Percentiles rank a stretch among this genome's conserved stretches.
These are phyloP conservation scores for Vannuccia rotundouncinata DNA, from an alignment of 2,888 invertebrate species.

Conservation along the genomic window DNA sequence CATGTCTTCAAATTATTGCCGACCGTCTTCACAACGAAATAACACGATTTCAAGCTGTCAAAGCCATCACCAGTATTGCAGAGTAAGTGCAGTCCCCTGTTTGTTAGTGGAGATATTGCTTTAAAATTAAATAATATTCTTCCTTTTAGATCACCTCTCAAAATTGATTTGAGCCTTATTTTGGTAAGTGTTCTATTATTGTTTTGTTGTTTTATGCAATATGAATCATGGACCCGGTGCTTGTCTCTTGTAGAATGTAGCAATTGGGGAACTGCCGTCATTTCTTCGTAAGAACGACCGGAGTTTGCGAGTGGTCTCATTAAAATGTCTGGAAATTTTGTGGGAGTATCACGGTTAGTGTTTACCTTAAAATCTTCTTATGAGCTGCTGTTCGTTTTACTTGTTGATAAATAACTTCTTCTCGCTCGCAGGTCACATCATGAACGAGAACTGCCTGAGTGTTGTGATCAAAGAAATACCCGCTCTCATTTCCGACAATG, in stretches of 20 bases:
- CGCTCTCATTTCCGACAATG: constrained; percentile 80
- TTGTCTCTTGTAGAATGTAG: background rate
- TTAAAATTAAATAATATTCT: background rate
- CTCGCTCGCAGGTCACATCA: background rate
- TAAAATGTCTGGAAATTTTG: constrained; percentile 37
- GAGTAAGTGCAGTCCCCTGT: constrained; percentile 57
- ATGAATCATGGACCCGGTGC: background rate
- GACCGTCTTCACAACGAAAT: constrained; percentile 93
- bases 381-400: no score
- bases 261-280: background rate
- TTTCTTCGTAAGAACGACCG: constrained; percentile 35
- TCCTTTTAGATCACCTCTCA: constrained; percentile 62
- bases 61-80: constrained; percentile 86
- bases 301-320: constrained; percentile 42
- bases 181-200: constrained; percentile 62
- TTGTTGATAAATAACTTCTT: background rate
- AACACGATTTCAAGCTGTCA: constrained; percentile 87
- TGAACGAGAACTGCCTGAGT: constrained; percentile 57
- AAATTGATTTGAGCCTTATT: constrained; percentile 74
- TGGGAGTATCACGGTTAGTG: constrained; percentile 29
- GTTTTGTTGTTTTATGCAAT: background rate
- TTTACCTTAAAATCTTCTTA: no score
- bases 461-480: constrained; percentile 77
- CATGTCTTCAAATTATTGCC: constrained; percentile 85
- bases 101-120: background rate